Evolutionary conservation across 2,797 vertebrate genomes (phyloP).

Genomic region (Gallinago nigripennis): DNA sequence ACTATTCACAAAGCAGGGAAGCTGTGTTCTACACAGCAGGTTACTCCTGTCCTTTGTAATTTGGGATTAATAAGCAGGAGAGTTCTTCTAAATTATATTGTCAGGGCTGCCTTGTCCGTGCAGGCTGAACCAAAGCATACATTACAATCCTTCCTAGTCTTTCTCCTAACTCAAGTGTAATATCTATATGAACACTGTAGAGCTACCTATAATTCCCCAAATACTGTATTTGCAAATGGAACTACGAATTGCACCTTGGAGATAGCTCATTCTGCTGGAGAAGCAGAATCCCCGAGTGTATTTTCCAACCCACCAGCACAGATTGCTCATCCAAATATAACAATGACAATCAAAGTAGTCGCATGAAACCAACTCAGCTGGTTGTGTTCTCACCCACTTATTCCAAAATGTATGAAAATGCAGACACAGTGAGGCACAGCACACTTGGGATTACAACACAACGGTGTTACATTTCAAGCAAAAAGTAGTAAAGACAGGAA

Average conservation of each 20-base stretch:
- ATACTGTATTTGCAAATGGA: neutral
- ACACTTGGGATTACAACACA: neutral
- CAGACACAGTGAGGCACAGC: neutral
- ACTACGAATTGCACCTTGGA: neutral
- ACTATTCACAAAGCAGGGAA: neutral
- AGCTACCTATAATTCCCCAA: neutral
- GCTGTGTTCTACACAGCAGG: neutral
- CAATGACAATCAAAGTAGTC: neutral
- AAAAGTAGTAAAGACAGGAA: neutral
- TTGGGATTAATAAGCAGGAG: neutral
- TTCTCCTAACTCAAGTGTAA: neutral
- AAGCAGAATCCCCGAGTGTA: neutral
- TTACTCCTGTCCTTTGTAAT: neutral
- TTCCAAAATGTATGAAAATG: neutral
- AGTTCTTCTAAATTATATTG: neutral
- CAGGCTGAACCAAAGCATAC: neutral
- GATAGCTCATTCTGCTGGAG: neutral
- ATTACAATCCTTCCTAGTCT: neutral
- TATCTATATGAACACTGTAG: neutral
- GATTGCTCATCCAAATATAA: neutral
- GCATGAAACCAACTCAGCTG: neutral
- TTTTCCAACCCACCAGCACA: neutral
- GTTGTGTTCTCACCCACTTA: neutral
- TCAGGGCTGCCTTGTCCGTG: neutral
- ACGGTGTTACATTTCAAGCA: neutral